A percentile compares a stretch with the other conserved stretches of the same genome.
These are phyloP conservation scores for Rhinoderma darwinii DNA, from an alignment of 2,113 vertebrate species.

Conservation along the genomic window DNA sequence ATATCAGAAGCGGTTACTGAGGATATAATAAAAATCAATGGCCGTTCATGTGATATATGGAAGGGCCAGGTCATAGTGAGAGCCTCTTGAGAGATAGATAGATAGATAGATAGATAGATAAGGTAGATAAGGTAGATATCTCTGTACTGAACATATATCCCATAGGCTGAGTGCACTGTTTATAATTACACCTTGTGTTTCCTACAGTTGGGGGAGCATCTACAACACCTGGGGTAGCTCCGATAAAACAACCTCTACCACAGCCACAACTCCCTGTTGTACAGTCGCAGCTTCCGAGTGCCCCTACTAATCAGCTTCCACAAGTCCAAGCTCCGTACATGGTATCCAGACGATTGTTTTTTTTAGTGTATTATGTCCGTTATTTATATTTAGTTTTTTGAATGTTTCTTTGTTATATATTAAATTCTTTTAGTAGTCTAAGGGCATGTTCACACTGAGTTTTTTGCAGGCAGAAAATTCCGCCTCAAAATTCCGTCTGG, in stretches of 20 bases:
- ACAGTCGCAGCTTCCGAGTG: constrained; percentile 68
- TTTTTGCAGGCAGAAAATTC: too few relatives aligned
- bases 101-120: too few relatives aligned
- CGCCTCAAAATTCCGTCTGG: too few relatives aligned
- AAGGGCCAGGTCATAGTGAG: too few relatives aligned
- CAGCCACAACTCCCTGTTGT: constrained; percentile 66
- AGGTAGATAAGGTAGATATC: too few relatives aligned
- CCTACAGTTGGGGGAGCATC: constrained; percentile 73
- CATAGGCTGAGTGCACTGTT: neutral
- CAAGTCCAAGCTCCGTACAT: constrained; percentile 69
- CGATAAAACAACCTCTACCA: constrained; percentile 78
- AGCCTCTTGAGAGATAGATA: too few relatives aligned
- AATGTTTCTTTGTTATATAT: too few relatives aligned
- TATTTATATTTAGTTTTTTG: too few relatives aligned
- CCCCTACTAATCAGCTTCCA: constrained; percentile 66
- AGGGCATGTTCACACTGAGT: too few relatives aligned
- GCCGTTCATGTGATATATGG: neutral
- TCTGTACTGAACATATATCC: neutral
- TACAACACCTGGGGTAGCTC: constrained; percentile 67
- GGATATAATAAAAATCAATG: neutral
- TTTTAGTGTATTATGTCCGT: too few relatives aligned
- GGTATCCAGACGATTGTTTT: constrained; percentile 58
- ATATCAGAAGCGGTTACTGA: neutral
- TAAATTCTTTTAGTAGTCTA: too few relatives aligned
- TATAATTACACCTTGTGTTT: neutral